Percentiles rank a stretch among this genome's conserved stretches.
Conservation (phyloP, 2,113 vertebrate species). For the Gadus macrocephalus region DNA sequence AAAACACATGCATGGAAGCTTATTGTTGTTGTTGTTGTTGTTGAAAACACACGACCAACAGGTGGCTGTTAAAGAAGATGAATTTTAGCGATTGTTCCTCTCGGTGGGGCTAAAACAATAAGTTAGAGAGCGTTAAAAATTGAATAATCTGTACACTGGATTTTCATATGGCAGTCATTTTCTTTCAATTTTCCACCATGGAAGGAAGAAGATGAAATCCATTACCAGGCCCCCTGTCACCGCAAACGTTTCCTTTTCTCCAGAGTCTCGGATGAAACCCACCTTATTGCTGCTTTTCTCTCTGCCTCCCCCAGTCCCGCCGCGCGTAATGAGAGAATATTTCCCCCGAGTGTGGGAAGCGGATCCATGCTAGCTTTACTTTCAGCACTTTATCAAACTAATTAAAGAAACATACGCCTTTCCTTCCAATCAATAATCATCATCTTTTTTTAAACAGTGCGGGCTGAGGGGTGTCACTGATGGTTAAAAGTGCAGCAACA, state of each 20-base stretch:
- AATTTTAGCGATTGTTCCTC: neutral
- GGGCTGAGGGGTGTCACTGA: neutral
- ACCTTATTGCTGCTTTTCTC: conserved; percentile 62
- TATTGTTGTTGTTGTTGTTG: neutral
- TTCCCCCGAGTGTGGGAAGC: conserved; percentile 65
- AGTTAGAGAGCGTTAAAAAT: neutral
- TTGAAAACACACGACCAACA: neutral
- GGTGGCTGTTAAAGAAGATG: neutral
- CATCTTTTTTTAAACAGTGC: conserved; percentile 54
- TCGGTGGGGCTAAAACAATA: neutral
- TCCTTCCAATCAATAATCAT: conserved; percentile 41
- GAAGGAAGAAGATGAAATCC: conserved; percentile 58
- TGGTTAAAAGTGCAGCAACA: too few species aligned
- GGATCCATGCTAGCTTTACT: conserved; percentile 51
- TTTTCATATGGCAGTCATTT: conserved; percentile 41
- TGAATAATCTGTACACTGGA: conserved; percentile 7
- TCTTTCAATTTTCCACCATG: conserved; percentile 57
- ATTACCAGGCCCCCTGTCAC: conserved; percentile 61
- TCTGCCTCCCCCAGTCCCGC: conserved; percentile 44
- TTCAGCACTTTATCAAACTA: conserved; percentile 67
- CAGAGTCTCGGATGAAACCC: conserved; percentile 57
- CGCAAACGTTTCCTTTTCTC: conserved; percentile 65
- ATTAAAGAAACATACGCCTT: too few species aligned
- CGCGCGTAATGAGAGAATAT: conserved; percentile 70
- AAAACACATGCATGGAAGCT: too few species aligned